These are phyloP conservation scores for Ophion ventricosus DNA, from an alignment of 2,888 invertebrate genomes.

Conservation along the genomic window DNA sequence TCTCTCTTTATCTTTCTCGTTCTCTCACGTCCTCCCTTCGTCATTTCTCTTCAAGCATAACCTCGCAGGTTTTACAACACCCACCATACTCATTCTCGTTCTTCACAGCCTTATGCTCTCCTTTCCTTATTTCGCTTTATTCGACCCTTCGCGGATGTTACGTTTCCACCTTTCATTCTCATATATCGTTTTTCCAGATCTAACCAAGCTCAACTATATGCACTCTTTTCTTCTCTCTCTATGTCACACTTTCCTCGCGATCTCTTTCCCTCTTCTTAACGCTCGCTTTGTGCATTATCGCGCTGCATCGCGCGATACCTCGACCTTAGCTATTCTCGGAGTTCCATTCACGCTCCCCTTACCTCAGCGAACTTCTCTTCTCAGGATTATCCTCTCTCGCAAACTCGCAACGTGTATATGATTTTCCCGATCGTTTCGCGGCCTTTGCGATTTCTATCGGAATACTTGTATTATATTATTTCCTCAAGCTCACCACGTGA, in stretches of 20 bases:
- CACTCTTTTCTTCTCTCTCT: conserved; percentile 9
- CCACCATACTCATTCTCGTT: conserved; percentile 2
- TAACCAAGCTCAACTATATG: conserved; percentile 2
- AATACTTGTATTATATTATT: conserved; percentile 24
- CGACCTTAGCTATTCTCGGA: conserved; percentile 21
- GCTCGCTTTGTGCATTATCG: conserved; percentile 9
- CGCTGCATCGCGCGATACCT: conserved; percentile 35
- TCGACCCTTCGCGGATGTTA: conserved; percentile 59
- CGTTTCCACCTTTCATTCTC: conserved; percentile 59
- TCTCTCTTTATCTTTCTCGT: conserved; percentile 21
- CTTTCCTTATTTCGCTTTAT: conserved; percentile 40
- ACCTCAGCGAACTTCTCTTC: neutral
- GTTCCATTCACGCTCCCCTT: conserved; percentile 28
- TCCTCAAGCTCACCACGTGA: neutral
- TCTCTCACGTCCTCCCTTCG: neutral
- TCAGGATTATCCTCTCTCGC: conserved; percentile 2
- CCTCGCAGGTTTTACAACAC: conserved; percentile 40
- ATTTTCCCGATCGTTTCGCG: conserved; percentile 31
- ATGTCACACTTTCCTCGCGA: conserved; percentile 23
- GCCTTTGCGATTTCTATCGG: conserved; percentile 45
- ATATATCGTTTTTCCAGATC: conserved; percentile 54
- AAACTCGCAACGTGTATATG: neutral
- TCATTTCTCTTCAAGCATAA: conserved; percentile 61
- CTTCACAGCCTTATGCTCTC: neutral
- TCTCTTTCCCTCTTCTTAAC: neutral